Base-by-base conservation (phyloP, 2,888 invertebrate species). In the Diaperis boleti region DNA sequence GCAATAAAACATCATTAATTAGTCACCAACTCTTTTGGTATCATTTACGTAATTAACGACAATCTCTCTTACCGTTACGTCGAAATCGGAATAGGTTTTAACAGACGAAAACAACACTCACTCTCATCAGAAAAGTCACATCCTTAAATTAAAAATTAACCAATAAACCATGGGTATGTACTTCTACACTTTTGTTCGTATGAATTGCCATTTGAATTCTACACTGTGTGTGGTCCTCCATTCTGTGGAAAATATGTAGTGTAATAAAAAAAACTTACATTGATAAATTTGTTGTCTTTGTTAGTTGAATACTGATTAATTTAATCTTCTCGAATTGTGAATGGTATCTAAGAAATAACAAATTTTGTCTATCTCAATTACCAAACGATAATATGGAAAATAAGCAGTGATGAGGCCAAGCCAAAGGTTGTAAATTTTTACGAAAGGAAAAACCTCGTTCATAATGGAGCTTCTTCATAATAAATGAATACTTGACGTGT, bases 351-450 rank as follows among this genome's bases (percentile, higher is more conserved):
- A 37, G 10, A 4, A 17, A 15, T 10, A 42, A 20, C 41, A 20
- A 20, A 42, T 39, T 39, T 15, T 39, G 10, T 13, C 33, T 11
- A n/a, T 5, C 20, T 8, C 35, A 17, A 49, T 49, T 49, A 50
- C 13, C 18, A 50, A 10, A 7, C 11, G 35, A 52, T 52, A 52
- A 52, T 20, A 37, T 50, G 41, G 39, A 37, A 54, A 31, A 42
- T 42, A 26, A 11, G 54, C 31, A 37, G n/a, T 11, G 18, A 37
- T 22, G 37, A 26, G 41, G 54, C 31, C 54, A 18, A 14, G 54
- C 31, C 42, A 54, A 42, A 39, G 13, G 31, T 54, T 42, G 26
- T 41, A 31, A 20, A 41, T 54, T 54, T 54, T 54, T 54, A 22
- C 15, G 41, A 14, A 10, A 50, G 37, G 50, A 50, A 50, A 35